Evolutionary conservation across 2,888 invertebrate genomes (phyloP).

Genomic region (Emmelina monodactyla): DNA sequence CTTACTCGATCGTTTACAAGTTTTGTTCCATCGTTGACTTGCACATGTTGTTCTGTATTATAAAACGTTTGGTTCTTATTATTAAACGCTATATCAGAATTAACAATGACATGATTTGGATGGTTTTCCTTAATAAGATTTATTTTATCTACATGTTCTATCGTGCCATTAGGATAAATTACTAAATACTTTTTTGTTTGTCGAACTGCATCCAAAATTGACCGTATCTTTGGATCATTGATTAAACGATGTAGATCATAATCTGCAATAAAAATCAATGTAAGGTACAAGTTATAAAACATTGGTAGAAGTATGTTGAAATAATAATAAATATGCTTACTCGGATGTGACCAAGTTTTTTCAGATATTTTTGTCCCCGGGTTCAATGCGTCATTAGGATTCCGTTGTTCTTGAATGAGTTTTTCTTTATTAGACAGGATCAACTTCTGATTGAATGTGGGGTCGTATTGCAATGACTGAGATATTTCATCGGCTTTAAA

Average conservation of each 20-base stretch:
- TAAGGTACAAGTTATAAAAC: not conserved
- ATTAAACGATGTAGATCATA: not conserved
- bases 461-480: no score
- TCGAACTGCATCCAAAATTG: not conserved
- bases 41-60: no score
- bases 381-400: no score
- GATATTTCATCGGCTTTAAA: no score
- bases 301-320: not conserved
- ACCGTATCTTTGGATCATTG: not conserved
- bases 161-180: not conserved
- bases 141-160: not conserved
- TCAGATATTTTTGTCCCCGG: no score
- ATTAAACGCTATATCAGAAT: no score
- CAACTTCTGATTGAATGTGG: no score
- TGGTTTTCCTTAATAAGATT: not conserved
- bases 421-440: no score
- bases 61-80: no score
- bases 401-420: no score
- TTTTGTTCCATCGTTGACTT: no score
- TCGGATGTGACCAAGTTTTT: not conserved
- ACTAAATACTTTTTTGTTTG: not conserved
- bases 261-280: not conserved
- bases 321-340: not conserved
- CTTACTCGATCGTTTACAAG: no score
- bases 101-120: not conserved